These are phyloP conservation scores for Hydriomena furcata DNA, from an alignment of 2,888 invertebrate species.

Conservation along the genomic window DNA sequence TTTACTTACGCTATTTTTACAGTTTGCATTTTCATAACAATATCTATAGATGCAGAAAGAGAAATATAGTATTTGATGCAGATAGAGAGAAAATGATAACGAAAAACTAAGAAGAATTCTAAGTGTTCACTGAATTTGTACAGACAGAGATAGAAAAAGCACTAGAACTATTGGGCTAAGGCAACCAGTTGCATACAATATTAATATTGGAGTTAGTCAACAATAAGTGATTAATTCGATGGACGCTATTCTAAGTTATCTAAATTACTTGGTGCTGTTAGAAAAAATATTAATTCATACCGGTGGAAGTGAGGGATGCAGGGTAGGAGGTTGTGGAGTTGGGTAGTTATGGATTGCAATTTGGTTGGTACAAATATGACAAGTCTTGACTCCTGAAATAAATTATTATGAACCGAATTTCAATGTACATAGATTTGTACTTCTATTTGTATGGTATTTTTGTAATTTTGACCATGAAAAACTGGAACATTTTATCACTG, in stretches of 20 bases:
- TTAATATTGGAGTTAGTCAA: constrained; percentile 47
- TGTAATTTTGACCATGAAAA: no score
- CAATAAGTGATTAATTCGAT: constrained; percentile 33
- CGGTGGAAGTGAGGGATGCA: constrained; percentile 32
- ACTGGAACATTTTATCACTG: no score
- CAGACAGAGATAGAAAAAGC: constrained; percentile 33
- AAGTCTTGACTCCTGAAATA: constrained; percentile 36
- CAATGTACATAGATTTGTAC: no score
- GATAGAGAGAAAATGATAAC: constrained; percentile 2
- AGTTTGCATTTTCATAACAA: constrained; percentile 20
- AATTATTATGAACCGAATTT: background rate
- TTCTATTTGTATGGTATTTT: no score
- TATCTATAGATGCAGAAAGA: constrained; percentile 19
- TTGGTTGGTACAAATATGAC: constrained; percentile 36
- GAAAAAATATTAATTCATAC: constrained; percentile 41
- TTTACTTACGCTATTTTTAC: constrained; percentile 13
- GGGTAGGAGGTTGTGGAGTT: constrained; percentile 24
- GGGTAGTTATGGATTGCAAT: constrained; percentile 29
- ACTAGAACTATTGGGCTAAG: constrained; percentile 45
- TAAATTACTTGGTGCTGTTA: constrained; percentile 38
- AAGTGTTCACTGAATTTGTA: constrained; percentile 24
- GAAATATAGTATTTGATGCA: constrained; percentile 16
- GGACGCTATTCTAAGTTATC: constrained; percentile 38
- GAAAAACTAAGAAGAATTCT: constrained; percentile 10
- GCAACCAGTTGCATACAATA: constrained; percentile 42